Conservation (phyloP, 2,797 vertebrate genomes). For the Ara ararauna region DNA sequence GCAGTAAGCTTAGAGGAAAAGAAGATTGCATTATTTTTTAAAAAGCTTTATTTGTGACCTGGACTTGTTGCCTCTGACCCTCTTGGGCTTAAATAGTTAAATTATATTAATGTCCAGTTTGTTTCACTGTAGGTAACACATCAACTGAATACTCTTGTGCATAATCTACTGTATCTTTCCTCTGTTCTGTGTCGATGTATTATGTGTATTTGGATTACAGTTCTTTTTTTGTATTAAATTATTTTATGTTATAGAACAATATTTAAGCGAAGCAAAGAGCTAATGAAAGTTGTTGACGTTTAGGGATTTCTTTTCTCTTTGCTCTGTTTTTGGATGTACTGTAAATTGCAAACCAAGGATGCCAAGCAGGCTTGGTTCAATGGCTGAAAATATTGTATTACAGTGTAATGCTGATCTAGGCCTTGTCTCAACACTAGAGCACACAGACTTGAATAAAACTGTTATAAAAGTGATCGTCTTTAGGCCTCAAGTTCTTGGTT, state of each 20-base stretch:
- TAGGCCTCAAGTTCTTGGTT: background rate
- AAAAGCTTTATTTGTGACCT: slow-evolving; percentile 72
- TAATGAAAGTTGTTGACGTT: slow-evolving; percentile 69
- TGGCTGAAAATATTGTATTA: slow-evolving; percentile 81
- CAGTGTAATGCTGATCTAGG: slow-evolving; percentile 84
- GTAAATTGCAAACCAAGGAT: slow-evolving; percentile 81
- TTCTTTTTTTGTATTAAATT: slow-evolving; percentile 80
- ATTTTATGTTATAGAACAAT: slow-evolving; percentile 78
- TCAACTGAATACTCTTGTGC: slow-evolving; percentile 68
- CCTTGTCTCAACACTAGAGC: slow-evolving; percentile 91
- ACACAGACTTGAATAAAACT: slow-evolving; percentile 93
- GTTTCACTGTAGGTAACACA: slow-evolving; percentile 73
- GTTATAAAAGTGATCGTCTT: slow-evolving; percentile 55
- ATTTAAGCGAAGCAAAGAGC: slow-evolving; percentile 81
- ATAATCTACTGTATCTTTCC: slow-evolving; percentile 75
- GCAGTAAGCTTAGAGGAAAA: slow-evolving; percentile 65
- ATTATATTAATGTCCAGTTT: slow-evolving; percentile 72
- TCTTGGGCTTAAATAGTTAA: slow-evolving; percentile 70
- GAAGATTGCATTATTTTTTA: slow-evolving; percentile 47
- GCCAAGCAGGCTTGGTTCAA: slow-evolving; percentile 87
- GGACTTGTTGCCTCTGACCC: slow-evolving; percentile 67
- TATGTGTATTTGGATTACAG: slow-evolving; percentile 73
- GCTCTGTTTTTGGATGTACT: slow-evolving; percentile 79
- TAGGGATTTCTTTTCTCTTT: slow-evolving; percentile 73
- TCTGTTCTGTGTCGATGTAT: slow-evolving; percentile 74